Base-by-base conservation (phyloP, 2,113 vertebrate species). In the Jaculus jaculus region DNA sequence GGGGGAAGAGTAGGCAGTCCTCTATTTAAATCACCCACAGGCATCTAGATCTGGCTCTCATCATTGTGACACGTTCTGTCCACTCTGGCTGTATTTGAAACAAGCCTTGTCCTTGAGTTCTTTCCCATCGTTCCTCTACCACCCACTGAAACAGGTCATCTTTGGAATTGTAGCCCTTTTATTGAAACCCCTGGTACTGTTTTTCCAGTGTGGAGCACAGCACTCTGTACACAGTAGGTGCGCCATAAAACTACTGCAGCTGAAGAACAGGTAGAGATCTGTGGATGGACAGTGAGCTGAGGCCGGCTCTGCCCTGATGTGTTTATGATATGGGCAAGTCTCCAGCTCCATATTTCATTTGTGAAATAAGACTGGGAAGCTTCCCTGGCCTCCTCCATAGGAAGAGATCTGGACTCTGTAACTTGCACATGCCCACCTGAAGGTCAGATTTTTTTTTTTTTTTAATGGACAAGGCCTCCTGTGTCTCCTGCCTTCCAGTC, bases 171-270 rank as follows among this genome's bases (percentile, higher is more conserved):
- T 51, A 66, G 63, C 1, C 21, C 34, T 47, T 13, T 61, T 80
- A 30, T 54, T 58, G 68, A 78, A 58, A 73, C 30, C 21, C 39
- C 18, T 73, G 69, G 30, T 54, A 20, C 87, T 30, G 17, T 77
- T 89, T 66, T 72, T 60, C 58, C 58, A 47, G 42, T 15, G 23
- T 73, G 34, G 9, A 26, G 63, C 24, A 42, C 5, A n/a, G 73
- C 10, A 13, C 58, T 71, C 73, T 24, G 16, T 20, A 11, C 21
- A 15, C 10, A 75, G 87, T 39, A 86, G 88, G 54, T 8, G 18
- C 4, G 39, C 79, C 65, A 20, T 16, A 21, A 26, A 23, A 30
- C 10, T 32, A 26, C 18, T 5, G 2, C 0, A 0, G 60, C 28
- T 30, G 63, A 47, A 5, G 0, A 21, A 79, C 15, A 5, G 17